phyloP scores from a whole-genome alignment of 2,797 vertebrate genomes.

The Pygocentrus nattereri region DNA sequence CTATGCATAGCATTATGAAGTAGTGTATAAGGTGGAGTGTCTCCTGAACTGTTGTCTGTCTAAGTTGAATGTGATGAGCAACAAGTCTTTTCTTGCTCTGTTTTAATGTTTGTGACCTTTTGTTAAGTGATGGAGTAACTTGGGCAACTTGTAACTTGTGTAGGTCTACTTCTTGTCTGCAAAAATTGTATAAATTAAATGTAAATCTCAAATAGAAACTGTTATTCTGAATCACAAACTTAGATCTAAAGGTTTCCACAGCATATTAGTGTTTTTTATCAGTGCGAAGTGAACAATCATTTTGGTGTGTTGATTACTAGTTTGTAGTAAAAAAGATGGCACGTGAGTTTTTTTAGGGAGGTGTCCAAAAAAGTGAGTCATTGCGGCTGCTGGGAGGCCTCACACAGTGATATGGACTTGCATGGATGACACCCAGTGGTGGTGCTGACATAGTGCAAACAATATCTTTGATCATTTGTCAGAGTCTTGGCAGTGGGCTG shows the following conservation, averaged over 20 bases:
- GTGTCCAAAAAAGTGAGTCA: slow-evolving; percentile 54
- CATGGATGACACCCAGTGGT: slow-evolving; percentile 83
- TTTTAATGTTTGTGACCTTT: slow-evolving; percentile 26
- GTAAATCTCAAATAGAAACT: not conserved
- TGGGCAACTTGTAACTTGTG: slow-evolving; percentile 1
- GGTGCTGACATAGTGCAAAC: slow-evolving; percentile 79
- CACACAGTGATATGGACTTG: slow-evolving; percentile 69
- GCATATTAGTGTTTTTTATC: not conserved
- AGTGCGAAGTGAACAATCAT: not conserved
- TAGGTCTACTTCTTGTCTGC: not conserved
- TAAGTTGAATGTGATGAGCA: slow-evolving; percentile 30
- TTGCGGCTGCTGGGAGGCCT: slow-evolving; percentile 69
- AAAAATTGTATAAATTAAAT: not conserved
- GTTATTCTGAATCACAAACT: not conserved
- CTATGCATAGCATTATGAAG: slow-evolving; percentile 18
- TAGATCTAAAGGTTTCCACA: not conserved
- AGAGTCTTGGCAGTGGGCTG: not conserved
- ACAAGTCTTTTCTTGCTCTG: slow-evolving; percentile 52
- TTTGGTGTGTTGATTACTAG: slow-evolving; percentile 5
- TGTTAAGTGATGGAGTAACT: not conserved
- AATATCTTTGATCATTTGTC: slow-evolving; percentile 53
- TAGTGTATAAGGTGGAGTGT: slow-evolving; percentile 39
- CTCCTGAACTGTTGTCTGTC: slow-evolving; percentile 29
- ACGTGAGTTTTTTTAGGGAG: slow-evolving; percentile 36
- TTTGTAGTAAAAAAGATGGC: slow-evolving; percentile 21